phyloP scores from a whole-genome alignment of 1,140 invertebrate genomes.

The Dreissena rostriformis region DNA sequence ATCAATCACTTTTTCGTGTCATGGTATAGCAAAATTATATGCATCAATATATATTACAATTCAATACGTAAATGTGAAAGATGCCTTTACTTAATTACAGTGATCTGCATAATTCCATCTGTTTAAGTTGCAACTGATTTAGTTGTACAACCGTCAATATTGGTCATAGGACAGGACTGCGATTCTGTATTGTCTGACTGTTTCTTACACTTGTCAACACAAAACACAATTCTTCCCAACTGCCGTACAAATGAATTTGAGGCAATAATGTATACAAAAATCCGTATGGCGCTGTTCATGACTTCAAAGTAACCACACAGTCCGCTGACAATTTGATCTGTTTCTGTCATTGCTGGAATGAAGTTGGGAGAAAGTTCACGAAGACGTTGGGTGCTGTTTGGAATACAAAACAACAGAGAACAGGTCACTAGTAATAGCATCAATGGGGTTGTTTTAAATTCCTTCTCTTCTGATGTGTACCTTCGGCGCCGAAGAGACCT shows the following conservation, averaged over 20 bases:
- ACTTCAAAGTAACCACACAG: slow-evolving; percentile 49
- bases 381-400: slow-evolving; percentile 35
- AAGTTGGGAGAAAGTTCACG: slow-evolving; percentile 5
- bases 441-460: slow-evolving; percentile 55
- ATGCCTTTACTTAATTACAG: too few species aligned
- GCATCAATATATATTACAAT: too few species aligned
- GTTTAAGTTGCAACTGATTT: neutral
- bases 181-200: neutral
- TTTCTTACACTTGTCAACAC: neutral
- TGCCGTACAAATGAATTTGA: slow-evolving; percentile 32
- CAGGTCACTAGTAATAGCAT: slow-evolving; percentile 15
- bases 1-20: too few species aligned
- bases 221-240: slow-evolving; percentile 18
- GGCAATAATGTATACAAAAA: slow-evolving; percentile 39
- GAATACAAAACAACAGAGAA: slow-evolving; percentile 33
- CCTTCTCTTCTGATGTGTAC: slow-evolving; percentile 22
- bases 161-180: neutral
- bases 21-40: too few species aligned
- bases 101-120: neutral
- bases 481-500: slow-evolving; percentile 33
- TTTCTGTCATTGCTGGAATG: neutral
- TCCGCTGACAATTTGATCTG: neutral
- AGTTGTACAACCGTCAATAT: neutral
- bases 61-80: too few species aligned
- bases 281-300: slow-evolving; percentile 44